Conservation (phyloP, 2,888 invertebrate species). For the Phortica okadai region DNA sequence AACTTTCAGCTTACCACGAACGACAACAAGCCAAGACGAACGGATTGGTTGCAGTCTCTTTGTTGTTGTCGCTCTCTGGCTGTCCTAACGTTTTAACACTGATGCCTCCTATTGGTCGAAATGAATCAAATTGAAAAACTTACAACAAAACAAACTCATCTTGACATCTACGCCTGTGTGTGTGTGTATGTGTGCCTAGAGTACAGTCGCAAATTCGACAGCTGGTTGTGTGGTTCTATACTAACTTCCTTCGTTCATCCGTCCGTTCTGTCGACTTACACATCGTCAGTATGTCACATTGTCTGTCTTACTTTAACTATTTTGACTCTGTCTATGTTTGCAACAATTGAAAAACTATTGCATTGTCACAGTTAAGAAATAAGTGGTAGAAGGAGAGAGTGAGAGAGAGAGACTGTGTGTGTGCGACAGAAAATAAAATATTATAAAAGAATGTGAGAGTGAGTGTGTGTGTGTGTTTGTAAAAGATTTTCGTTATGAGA, state of each 20-base stretch:
- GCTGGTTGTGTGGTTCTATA: not conserved
- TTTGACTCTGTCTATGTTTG: slow-evolving; percentile 13
- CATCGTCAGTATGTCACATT: not conserved
- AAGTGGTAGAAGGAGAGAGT: not conserved
- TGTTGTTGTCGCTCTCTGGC: not conserved
- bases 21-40: not conserved
- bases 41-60: not conserved
- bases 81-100: not conserved
- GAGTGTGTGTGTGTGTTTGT: not conserved
- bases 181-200: not conserved
- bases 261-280: not conserved
- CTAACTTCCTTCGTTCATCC: not conserved
- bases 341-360: slow-evolving; percentile 26
- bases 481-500: not conserved
- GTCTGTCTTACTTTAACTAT: slow-evolving; percentile 4
- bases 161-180: not conserved
- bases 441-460: not conserved
- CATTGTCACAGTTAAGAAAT: not conserved
- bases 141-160: not conserved
- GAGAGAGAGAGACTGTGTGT: not conserved
- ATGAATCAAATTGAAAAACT: slow-evolving; percentile 12
- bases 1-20: slow-evolving; percentile 7
- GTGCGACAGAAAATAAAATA: not conserved
- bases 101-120: not conserved
- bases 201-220: too few species aligned